phyloP scores from a whole-genome alignment of 2,113 vertebrate species.

The Ceyx melanurus region DNA sequence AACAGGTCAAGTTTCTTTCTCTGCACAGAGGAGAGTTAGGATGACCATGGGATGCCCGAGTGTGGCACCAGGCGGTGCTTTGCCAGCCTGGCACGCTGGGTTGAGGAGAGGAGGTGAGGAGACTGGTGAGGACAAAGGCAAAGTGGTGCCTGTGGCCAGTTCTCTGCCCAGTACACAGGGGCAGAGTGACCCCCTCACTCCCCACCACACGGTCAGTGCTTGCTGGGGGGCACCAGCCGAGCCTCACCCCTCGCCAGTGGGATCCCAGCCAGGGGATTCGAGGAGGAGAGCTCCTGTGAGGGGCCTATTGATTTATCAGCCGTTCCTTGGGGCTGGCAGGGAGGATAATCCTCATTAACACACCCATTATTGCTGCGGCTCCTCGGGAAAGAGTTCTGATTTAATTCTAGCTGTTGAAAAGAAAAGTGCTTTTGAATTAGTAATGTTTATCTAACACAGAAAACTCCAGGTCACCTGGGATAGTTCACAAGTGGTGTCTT shows the following conservation, averaged over 20 bases:
- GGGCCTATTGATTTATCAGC: not conserved
- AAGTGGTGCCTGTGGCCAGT: not conserved
- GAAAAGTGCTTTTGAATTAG: constrained; percentile 34
- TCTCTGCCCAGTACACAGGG: rapidly evolving
- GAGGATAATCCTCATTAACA: constrained; percentile 50
- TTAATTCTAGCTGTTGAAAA: constrained; percentile 3
- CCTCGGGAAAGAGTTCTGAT: not conserved
- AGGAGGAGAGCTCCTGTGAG: not conserved
- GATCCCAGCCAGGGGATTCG: rapidly evolving
- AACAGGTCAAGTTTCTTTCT: not conserved
- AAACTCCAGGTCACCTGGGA: constrained; percentile 22
- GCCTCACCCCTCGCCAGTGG: rapidly evolving
- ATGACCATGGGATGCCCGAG: not conserved
- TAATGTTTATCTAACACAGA: not conserved
- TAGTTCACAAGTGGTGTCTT: not conserved
- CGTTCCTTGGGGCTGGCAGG: not conserved
- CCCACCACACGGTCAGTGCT: not conserved
- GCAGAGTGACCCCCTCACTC: not conserved
- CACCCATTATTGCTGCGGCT: not conserved
- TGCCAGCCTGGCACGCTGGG: rapidly evolving
- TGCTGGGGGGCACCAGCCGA: rapidly evolving
- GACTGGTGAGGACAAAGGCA: not conserved
- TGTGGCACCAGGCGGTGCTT: rapidly evolving
- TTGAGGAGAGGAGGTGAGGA: no score
- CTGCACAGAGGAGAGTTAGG: rapidly evolving